Percentiles rank a stretch among this genome's conserved stretches.
Conservation (phyloP, 1,140 invertebrate genomes). For the Oncopeltus fasciatus region DNA sequence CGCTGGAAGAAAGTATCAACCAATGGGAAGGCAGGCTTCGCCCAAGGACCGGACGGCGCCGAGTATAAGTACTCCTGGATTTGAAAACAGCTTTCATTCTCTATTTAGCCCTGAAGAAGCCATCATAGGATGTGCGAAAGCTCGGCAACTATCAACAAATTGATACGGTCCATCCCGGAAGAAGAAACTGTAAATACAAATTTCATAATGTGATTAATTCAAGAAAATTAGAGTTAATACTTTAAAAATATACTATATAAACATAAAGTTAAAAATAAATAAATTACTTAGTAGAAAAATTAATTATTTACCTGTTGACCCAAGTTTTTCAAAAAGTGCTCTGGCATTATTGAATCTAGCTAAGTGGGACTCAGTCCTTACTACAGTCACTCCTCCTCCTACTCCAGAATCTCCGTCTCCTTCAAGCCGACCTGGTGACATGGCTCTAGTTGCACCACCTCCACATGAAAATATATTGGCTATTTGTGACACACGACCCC, state of each 20-base stretch:
- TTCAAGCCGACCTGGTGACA: slow-evolving; percentile 12
- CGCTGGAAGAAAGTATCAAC: too few species aligned
- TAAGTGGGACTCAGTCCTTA: slow-evolving; percentile 73
- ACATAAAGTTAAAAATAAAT: too few species aligned
- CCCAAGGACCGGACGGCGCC: too few species aligned
- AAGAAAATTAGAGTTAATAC: not conserved
- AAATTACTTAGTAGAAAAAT: too few species aligned
- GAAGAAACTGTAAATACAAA: not conserved
- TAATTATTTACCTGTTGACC: slow-evolving; percentile 29
- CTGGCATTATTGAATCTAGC: slow-evolving; percentile 82
- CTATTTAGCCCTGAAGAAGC: too few species aligned
- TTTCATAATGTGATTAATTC: not conserved
- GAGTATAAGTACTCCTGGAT: too few species aligned
- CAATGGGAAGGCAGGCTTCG: too few species aligned
- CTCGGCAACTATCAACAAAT: not conserved
- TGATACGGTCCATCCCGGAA: not conserved
- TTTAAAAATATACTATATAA: not conserved
- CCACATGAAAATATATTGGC: slow-evolving; percentile 66
- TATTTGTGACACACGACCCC: slow-evolving; percentile 52
- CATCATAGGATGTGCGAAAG: too few species aligned
- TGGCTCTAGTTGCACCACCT: slow-evolving; percentile 18
- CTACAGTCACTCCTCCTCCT: slow-evolving; percentile 45
- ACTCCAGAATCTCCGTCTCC: slow-evolving; percentile 6
- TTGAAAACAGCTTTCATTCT: too few species aligned
- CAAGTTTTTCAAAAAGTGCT: slow-evolving; percentile 82